Evolutionary conservation across 2,113 vertebrate genomes (phyloP), one percentile per base, ranked within the genome.

Genomic region (Nothobranchius kuhntae): DNA sequence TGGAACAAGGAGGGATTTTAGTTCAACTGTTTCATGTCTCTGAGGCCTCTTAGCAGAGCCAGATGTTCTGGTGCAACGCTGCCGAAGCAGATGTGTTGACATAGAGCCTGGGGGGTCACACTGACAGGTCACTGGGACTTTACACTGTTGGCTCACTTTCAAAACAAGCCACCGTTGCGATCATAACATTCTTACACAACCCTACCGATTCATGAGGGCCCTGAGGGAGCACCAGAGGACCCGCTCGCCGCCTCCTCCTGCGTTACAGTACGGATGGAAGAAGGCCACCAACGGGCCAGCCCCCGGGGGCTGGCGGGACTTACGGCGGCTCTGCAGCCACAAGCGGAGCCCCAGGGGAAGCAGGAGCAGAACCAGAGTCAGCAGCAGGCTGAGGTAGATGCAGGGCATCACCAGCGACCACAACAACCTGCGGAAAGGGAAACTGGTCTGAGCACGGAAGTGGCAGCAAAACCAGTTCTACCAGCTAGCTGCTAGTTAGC

Each of bases 201-300:
- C 17, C 14, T 55, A 98, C 97, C 93, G 94, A 84, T 93, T 92
- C 90, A 98, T 96, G 26, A 99, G 90, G 0, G 94, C 86, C 78
- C 95, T 89, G 67, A 99, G 73, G 35, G 95, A 95, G 86, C 95
- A 96, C 97, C 97, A 99, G 44, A 99, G 89, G 73, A 98, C 96
- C 81, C 96, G 91, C 78, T 99, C 97, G 61, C 96, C 97, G 63
- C 97, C 97, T 4, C 97, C 97, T 4, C 97, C 97, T 0, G 96
- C 96, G 83, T 94, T 95, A 85, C 96, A 98, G 86, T 98, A 98
- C 0, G 97, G 97, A 80, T 98, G 97, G 71, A 98, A 98, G 92
- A 98, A 98, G 0, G 94, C 96, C 73, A 97, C 91, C 4, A 94
- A 77, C 15, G 85, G 82, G 0, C 89, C 84, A 5, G 14, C 84